A percentile compares a stretch with the other conserved stretches of the same genome.
Conservation (phyloP, 2,888 invertebrate species). For the Tetragonula carbonaria region DNA sequence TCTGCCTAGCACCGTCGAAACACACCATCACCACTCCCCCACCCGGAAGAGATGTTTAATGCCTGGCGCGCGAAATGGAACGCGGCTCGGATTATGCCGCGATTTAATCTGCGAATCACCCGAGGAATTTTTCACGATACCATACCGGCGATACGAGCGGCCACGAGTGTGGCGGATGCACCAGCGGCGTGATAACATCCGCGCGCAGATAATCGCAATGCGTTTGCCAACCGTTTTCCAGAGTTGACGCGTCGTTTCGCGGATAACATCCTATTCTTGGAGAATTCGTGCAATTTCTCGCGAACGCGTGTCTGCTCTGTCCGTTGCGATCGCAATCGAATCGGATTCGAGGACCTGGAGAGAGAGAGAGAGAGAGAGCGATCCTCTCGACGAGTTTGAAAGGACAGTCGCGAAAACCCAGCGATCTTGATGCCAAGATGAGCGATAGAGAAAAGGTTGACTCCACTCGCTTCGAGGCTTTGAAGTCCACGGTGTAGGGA, state of each 20-base stretch:
- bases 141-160: background rate
- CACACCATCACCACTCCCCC: slow-evolving; percentile 14
- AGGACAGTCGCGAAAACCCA: background rate
- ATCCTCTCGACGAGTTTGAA: background rate
- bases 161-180: background rate
- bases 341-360: no score
- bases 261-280: background rate
- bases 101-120: slow-evolving; percentile 61
- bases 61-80: slow-evolving; percentile 45
- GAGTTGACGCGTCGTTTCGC: slow-evolving; percentile 31
- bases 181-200: slow-evolving; percentile 8
- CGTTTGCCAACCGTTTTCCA: background rate
- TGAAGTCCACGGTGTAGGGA: slow-evolving; percentile 6
- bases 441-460: background rate
- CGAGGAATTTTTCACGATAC: slow-evolving; percentile 55
- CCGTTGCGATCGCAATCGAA: no score
- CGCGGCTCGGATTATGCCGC: slow-evolving; percentile 53
- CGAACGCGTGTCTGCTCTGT: no score
- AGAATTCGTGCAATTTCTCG: no score
- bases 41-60: slow-evolving; percentile 58
- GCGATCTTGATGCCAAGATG: background rate
- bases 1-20: slow-evolving; percentile 46
- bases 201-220: slow-evolving; percentile 47
- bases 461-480: slow-evolving; percentile 10
- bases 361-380: no score